phyloP scores from a whole-genome alignment of 2,113 vertebrate species.

The Ariopsis seemanni region DNA sequence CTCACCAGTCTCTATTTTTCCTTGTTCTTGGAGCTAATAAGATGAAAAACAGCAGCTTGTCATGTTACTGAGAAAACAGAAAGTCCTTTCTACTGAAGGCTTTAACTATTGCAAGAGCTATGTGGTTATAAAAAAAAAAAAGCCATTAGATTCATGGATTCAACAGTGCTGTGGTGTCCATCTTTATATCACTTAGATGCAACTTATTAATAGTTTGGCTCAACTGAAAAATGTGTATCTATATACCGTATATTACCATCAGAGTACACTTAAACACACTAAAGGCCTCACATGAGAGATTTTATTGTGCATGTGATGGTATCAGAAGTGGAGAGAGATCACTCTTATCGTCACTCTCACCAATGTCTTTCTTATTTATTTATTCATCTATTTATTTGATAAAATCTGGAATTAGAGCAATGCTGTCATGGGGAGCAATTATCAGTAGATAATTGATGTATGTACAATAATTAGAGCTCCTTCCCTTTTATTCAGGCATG shows the following conservation, averaged over 20 bases:
- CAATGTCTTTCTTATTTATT: no score
- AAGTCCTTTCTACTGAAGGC: neutral
- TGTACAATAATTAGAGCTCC: neutral
- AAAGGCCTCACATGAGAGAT: neutral
- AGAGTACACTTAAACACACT: neutral
- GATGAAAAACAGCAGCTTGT: slow-evolving; percentile 6
- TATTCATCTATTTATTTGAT: no score
- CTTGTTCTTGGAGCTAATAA: neutral
- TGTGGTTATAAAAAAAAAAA: neutral
- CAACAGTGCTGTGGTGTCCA: neutral
- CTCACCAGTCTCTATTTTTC: neutral
- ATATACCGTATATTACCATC: no score
- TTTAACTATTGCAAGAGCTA: neutral
- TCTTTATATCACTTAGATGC: neutral
- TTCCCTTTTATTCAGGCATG: neutral
- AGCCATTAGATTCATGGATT: neutral
- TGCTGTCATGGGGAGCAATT: neutral
- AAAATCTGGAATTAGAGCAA: neutral
- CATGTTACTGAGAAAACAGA: neutral
- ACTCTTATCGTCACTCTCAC: neutral
- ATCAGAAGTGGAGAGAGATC: no score
- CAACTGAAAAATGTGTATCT: neutral
- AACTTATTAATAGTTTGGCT: neutral
- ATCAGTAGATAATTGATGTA: neutral
- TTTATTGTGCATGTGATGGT: neutral